phyloP scores from a whole-genome alignment of 1,140 invertebrate species.

The Aphidius ervi region DNA sequence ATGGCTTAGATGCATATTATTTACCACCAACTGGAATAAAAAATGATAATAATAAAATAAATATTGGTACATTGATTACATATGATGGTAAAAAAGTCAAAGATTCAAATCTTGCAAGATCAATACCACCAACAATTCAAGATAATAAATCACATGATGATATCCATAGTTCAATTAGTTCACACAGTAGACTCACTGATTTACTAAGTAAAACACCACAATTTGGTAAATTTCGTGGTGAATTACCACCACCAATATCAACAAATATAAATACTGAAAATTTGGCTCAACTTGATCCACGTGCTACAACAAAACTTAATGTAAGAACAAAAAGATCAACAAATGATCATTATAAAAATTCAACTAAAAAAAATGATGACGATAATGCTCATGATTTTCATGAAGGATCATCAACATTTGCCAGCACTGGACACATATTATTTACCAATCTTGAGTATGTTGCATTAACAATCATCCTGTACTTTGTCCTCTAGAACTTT shows the following conservation, averaged over 20 bases:
- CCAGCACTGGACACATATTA: constrained; percentile 35
- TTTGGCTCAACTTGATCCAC: constrained; percentile 13
- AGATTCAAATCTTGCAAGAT: constrained; percentile 58
- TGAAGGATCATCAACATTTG: constrained; percentile 18
- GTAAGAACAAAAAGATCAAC: constrained; percentile 39
- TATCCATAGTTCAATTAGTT: constrained; percentile 14
- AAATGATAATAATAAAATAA: constrained; percentile 34
- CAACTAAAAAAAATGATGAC: neutral
- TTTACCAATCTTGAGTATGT: constrained; percentile 38
- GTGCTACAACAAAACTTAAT: constrained; percentile 28
- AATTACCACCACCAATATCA: constrained; percentile 59
- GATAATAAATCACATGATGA: neutral
- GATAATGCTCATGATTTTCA: constrained; percentile 26
- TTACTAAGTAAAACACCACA: constrained; percentile 63
- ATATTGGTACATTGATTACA: constrained; percentile 58
- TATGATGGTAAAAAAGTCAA: constrained; percentile 70
- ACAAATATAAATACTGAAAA: constrained; percentile 35
- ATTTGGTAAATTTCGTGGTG: constrained; percentile 66
- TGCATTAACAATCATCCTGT: constrained; percentile 36
- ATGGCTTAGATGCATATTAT: constrained; percentile 65
- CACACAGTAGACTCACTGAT: constrained; percentile 49
- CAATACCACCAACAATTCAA: constrained; percentile 47
- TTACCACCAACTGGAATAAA: constrained; percentile 58
- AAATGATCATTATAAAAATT: constrained; percentile 17
- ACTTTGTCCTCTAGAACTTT: constrained; percentile 37